Evolutionary conservation across 1,140 invertebrate genomes (phyloP).

Genomic region (Drosophila virilis): DNA sequence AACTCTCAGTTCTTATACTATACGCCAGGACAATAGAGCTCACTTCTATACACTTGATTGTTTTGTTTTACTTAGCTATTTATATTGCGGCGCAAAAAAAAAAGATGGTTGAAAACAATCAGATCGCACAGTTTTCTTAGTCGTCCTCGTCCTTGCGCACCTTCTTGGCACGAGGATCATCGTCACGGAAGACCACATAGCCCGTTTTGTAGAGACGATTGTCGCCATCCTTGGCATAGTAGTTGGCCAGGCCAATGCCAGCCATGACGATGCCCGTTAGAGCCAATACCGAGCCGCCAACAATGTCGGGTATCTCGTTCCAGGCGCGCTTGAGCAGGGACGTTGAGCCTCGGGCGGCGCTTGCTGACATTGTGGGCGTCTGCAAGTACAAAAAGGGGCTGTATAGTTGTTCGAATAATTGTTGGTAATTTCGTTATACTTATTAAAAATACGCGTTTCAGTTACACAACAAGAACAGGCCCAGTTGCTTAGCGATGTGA

Average conservation of each 20-base stretch:
- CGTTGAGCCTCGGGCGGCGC: constrained; percentile 60
- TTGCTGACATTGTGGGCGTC: constrained; percentile 67
- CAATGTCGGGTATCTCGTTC: constrained; percentile 89
- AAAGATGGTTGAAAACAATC: constrained; percentile 18
- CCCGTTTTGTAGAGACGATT: constrained; percentile 86
- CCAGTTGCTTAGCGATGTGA: constrained; percentile 44
- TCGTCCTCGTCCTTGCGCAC: constrained; percentile 84
- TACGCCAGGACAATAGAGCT: not conserved
- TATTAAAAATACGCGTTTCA: constrained; percentile 50
- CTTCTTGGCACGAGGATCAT: constrained; percentile 86
- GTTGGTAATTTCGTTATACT: constrained; percentile 34
- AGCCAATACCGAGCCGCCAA: constrained; percentile 85
- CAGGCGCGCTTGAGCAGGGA: constrained; percentile 86
- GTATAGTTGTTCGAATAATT: not conserved
- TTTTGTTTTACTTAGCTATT: constrained; percentile 69
- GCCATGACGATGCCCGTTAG: constrained; percentile 85
- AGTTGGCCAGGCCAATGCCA: constrained; percentile 85
- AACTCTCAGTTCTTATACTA: constrained; percentile 16
- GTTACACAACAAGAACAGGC: constrained; percentile 60
- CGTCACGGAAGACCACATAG: constrained; percentile 87
- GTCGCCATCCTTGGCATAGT: constrained; percentile 87
- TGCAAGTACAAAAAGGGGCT: not conserved
- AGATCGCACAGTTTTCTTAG: constrained; percentile 46
- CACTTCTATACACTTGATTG: constrained; percentile 15
- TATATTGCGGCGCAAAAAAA: constrained; percentile 29